Evolutionary conservation across 2,797 vertebrate species (phyloP).

Genomic region (Helarctos malayanus): DNA sequence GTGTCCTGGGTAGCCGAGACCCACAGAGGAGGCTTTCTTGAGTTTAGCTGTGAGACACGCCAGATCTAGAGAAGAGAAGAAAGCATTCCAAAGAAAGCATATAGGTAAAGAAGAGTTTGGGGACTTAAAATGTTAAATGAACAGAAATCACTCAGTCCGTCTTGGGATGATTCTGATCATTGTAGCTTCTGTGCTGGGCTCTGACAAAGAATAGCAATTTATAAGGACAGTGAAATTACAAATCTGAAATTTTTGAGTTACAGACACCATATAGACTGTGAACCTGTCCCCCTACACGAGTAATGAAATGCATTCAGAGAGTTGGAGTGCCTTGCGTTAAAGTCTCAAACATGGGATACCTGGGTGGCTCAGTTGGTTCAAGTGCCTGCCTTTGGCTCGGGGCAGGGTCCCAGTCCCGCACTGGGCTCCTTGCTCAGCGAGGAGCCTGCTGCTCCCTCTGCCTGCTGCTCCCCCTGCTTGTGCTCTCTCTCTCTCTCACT

Average conservation of each 20-base stretch:
- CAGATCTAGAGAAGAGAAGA: constrained; percentile 23
- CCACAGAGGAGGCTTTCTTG: background rate
- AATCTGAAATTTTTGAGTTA: background rate
- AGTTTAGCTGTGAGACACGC: background rate
- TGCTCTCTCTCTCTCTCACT: no score
- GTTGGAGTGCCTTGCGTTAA: background rate
- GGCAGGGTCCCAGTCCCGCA: no score
- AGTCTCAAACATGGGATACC: no score
- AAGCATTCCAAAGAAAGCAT: background rate
- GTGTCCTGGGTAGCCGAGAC: background rate
- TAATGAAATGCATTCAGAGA: background rate
- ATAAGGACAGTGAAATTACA: background rate
- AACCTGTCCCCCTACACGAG: background rate
- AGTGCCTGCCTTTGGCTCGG: background rate
- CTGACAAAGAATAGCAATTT: background rate
- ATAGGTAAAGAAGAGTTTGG: background rate
- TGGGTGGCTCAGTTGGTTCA: background rate
- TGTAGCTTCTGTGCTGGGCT: background rate
- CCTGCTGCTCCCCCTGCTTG: no score
- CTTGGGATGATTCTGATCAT: background rate
- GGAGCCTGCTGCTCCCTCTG: no score
- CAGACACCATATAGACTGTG: background rate
- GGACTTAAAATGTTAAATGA: background rate
- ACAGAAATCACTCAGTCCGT: background rate
- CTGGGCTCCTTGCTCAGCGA: no score